These are phyloP conservation scores for Oreohelix idahoensis DNA, from an alignment of 1,140 invertebrate species.

Conservation along the genomic window DNA sequence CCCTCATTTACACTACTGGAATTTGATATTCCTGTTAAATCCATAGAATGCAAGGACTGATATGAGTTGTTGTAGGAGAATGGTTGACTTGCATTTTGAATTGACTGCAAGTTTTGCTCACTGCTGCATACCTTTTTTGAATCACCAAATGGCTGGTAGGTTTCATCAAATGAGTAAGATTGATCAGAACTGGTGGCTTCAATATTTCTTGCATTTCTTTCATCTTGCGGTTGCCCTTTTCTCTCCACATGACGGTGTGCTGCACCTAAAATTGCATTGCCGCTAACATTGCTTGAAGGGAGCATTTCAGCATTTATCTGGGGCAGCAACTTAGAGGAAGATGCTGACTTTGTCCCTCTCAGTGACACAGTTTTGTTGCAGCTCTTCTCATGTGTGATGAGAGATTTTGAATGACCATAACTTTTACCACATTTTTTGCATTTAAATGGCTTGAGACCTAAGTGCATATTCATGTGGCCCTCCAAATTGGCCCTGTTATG, in stretches of 20 bases:
- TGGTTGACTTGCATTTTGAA: background rate
- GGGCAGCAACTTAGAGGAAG: background rate
- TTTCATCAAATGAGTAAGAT: conserved; percentile 4
- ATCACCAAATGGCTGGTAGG: conserved; percentile 5
- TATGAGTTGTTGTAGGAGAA: conserved; percentile 15
- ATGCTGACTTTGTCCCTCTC: background rate
- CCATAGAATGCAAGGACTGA: conserved; percentile 8
- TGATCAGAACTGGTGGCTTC: background rate
- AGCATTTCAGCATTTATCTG: background rate
- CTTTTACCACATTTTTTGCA: conserved; percentile 37
- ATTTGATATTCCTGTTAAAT: background rate
- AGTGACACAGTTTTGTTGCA: background rate
- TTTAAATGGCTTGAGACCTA: conserved; percentile 30
- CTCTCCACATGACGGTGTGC: background rate
- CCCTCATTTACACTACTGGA: background rate
- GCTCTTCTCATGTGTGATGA: conserved; percentile 33
- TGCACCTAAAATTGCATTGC: background rate
- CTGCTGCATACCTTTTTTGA: background rate
- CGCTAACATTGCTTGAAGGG: background rate
- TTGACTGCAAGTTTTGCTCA: background rate
- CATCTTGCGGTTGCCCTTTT: background rate
- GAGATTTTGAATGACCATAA: conserved; percentile 36
- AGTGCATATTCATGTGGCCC: conserved; percentile 39
- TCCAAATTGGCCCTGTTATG: conserved; percentile 34
- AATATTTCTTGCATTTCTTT: background rate